phyloP scores from a whole-genome alignment of 1,140 invertebrate genomes.

The Drosophila insularis region DNA sequence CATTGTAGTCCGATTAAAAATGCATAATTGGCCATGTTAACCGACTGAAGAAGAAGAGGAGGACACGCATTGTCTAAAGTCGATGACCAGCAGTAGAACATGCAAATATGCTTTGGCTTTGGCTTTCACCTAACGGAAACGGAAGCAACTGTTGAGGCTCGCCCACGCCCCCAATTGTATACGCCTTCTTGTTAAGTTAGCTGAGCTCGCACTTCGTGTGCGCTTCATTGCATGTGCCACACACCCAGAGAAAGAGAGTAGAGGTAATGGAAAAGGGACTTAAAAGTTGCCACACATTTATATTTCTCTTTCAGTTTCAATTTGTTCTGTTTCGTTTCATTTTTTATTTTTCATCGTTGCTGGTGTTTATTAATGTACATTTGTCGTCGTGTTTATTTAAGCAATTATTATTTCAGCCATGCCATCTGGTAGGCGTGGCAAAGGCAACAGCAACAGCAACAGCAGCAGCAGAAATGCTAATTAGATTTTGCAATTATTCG shows the following conservation, averaged over 20 bases:
- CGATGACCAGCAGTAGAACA: slow-evolving; percentile 43
- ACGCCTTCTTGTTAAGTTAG: slow-evolving; percentile 28
- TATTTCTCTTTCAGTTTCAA: slow-evolving; percentile 36
- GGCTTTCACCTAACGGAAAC: slow-evolving; percentile 31
- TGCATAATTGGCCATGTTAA: slow-evolving; percentile 62
- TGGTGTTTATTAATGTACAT: slow-evolving; percentile 72
- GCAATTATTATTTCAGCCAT: slow-evolving; percentile 64
- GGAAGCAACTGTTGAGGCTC: slow-evolving; percentile 29
- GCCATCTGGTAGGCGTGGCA: slow-evolving; percentile 32
- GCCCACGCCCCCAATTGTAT: neutral
- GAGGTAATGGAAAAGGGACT: too few relatives aligned
- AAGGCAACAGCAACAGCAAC: neutral
- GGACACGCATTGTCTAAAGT: slow-evolving; percentile 62
- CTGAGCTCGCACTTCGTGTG: slow-evolving; percentile 28
- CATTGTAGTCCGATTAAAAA: slow-evolving; percentile 58
- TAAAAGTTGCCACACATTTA: slow-evolving; percentile 20
- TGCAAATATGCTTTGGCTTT: slow-evolving; percentile 40
- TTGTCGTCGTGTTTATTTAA: slow-evolving; percentile 68
- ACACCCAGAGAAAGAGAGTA: neutral
- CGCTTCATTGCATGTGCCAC: slow-evolving; percentile 64
- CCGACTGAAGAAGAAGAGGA: neutral
- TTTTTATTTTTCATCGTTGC: neutral
- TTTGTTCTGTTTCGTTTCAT: neutral
- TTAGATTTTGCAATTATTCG: slow-evolving; percentile 52
- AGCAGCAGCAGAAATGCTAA: slow-evolving; percentile 48